Percentiles rank a stretch among this genome's conserved stretches.
These are phyloP conservation scores for Hozukius guyotensis DNA, from an alignment of 2,797 vertebrate genomes.

Conservation along the genomic window DNA sequence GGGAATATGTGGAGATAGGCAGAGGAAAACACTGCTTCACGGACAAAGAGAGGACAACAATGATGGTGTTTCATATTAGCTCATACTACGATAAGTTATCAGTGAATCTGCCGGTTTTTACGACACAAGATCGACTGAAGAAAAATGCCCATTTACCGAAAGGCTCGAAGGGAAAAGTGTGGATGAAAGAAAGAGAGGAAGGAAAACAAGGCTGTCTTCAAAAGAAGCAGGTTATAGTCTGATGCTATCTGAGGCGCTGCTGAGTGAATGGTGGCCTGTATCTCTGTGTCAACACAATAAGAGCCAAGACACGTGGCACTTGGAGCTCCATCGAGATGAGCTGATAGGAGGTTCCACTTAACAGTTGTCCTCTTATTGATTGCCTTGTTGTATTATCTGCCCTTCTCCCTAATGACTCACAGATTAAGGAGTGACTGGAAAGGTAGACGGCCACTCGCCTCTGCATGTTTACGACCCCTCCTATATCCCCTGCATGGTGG, in stretches of 20 bases:
- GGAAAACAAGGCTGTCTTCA: constrained; percentile 61
- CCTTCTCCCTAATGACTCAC: constrained; percentile 53
- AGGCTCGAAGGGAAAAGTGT: constrained; percentile 27
- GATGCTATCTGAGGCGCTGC: constrained; percentile 75
- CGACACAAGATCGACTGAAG: constrained; percentile 7
- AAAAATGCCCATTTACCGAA: constrained; percentile 28
- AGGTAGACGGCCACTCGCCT: constrained; percentile 14
- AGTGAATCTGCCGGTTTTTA: constrained; percentile 38
- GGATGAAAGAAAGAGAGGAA: constrained; percentile 21
- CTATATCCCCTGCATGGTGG: constrained; percentile 27
- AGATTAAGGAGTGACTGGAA: constrained; percentile 47
- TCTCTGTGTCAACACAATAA: constrained; percentile 68
- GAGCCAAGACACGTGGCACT: constrained; percentile 68
- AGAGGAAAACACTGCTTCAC: constrained; percentile 34
- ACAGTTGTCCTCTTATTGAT: constrained; percentile 58
- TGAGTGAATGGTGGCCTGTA: constrained; percentile 47
- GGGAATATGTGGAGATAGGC: constrained; percentile 34
- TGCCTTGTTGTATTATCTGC: constrained; percentile 44
- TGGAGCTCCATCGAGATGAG: constrained; percentile 66
- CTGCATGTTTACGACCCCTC: constrained; percentile 46
- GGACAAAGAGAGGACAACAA: constrained; percentile 41
- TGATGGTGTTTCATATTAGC: constrained; percentile 26
- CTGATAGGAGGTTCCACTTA: constrained; percentile 57
- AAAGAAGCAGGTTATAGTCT: constrained; percentile 64
- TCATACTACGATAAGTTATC: constrained; percentile 25